These are phyloP conservation scores for Leptopilina myrica DNA, from an alignment of 2,888 invertebrate species.

Conservation along the genomic window DNA sequence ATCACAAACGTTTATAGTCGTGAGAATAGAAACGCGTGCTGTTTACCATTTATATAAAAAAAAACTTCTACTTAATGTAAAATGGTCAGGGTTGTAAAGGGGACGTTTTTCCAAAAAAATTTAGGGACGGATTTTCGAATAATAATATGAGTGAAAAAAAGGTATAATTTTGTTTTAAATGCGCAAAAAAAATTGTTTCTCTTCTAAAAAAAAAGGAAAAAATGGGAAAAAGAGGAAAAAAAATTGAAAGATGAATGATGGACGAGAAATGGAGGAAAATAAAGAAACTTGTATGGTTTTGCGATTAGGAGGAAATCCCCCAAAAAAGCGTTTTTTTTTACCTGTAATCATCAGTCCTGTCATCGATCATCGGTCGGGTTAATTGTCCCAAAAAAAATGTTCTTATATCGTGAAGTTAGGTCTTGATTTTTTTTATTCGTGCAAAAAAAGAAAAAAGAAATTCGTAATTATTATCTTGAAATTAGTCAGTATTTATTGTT, in stretches of 20 bases:
- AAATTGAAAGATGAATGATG: slow-evolving; percentile 10
- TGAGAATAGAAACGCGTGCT: neutral
- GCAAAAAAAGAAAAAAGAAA: no score
- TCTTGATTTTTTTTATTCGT: neutral
- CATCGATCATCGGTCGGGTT: slow-evolving; percentile 43
- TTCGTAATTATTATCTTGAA: no score
- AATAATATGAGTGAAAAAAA: neutral
- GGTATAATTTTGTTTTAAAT: slow-evolving; percentile 20
- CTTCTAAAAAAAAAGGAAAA: neutral
- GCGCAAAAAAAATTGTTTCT: neutral
- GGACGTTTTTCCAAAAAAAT: neutral
- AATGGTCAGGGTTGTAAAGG: neutral
- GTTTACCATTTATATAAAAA: neutral
- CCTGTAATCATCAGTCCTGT: neutral
- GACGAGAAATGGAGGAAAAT: slow-evolving; percentile 28
- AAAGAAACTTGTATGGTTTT: slow-evolving; percentile 41
- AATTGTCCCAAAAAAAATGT: slow-evolving; percentile 2
- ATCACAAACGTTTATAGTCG: no score
- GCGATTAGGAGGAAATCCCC: slow-evolving; percentile 35
- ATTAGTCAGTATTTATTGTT: no score
- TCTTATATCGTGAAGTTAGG: neutral
- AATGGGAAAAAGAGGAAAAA: neutral
- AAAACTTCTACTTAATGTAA: neutral
- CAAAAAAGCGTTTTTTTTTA: slow-evolving; percentile 16
- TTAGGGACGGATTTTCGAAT: neutral